These are phyloP conservation scores for Rhamnusium bicolor DNA, from an alignment of 2,888 invertebrate genomes.

Conservation along the genomic window DNA sequence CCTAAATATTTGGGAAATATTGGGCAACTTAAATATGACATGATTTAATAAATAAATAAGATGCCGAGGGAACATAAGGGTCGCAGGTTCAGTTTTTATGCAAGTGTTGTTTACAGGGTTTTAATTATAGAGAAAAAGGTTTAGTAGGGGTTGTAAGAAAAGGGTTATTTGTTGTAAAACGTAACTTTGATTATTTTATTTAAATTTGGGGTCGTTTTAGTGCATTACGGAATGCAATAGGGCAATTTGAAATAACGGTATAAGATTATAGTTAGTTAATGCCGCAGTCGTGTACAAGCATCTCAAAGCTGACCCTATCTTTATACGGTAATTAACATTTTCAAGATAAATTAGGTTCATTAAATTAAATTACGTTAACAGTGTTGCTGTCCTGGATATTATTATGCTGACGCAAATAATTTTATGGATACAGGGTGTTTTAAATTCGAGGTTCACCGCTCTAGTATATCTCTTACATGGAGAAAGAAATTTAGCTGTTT, in stretches of 20 bases:
- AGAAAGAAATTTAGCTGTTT: too few species aligned
- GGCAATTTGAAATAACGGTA: background rate
- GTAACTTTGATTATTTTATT: conserved; percentile 14
- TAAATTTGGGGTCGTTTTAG: conserved; percentile 11
- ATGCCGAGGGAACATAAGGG: conserved; percentile 25
- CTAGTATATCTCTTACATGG: too few species aligned
- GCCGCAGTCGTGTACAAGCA: background rate
- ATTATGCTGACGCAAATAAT: too few species aligned
- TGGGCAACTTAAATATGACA: conserved; percentile 42
- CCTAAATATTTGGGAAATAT: conserved; percentile 53
- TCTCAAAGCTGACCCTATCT: background rate
- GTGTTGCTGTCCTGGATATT: too few species aligned
- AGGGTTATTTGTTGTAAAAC: conserved; percentile 26
- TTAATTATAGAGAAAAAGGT: background rate
- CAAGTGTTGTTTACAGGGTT: background rate
- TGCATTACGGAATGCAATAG: background rate
- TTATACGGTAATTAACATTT: too few species aligned
- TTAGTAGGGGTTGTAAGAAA: conserved; percentile 4
- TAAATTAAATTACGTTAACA: too few species aligned
- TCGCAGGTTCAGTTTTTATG: background rate
- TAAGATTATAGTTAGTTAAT: background rate
- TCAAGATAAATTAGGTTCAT: too few species aligned
- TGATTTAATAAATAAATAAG: conserved; percentile 36
- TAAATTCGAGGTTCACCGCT: too few species aligned
- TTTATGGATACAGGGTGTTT: too few species aligned